These are phyloP conservation scores for Drosophila buzzatii DNA, from an alignment of 2,888 invertebrate species.

Conservation along the genomic window DNA sequence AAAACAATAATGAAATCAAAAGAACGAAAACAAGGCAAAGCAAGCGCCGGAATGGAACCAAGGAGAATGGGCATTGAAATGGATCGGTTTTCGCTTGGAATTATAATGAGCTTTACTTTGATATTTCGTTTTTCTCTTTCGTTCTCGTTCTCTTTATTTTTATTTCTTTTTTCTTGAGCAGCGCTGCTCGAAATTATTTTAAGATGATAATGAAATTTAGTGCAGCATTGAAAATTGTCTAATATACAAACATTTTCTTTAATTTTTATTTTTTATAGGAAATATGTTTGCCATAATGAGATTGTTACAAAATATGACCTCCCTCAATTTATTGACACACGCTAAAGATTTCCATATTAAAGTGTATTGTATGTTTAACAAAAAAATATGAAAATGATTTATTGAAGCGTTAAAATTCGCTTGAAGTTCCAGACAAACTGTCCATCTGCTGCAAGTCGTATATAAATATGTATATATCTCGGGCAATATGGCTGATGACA, in stretches of 20 bases:
- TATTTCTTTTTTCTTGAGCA: background rate
- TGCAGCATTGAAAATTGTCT: conserved; percentile 27
- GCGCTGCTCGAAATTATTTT: background rate
- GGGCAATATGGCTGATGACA: conserved; percentile 38
- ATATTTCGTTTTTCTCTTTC: conserved; percentile 19
- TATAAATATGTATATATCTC: conserved; percentile 2
- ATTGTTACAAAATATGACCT: background rate
- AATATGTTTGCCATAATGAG: background rate
- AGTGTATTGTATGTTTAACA: background rate
- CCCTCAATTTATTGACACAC: background rate
- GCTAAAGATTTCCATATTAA: background rate
- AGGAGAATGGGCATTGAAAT: conserved; percentile 48
- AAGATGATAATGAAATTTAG: conserved; percentile 33
- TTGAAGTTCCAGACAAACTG: conserved; percentile 63
- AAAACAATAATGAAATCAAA: conserved; percentile 77
- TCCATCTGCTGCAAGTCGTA: conserved; percentile 41
- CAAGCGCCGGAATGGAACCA: conserved; percentile 25
- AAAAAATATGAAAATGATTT: conserved; percentile 44
- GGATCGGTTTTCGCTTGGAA: conserved; percentile 55
- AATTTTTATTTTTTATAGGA: background rate
- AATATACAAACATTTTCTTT: background rate
- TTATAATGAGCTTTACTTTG: conserved; percentile 69
- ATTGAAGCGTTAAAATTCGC: conserved; percentile 66
- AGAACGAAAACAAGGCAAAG: conserved; percentile 56
- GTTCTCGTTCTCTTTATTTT: background rate